Base-by-base conservation (phyloP, 2,113 vertebrate species). In the Vidua macroura region DNA sequence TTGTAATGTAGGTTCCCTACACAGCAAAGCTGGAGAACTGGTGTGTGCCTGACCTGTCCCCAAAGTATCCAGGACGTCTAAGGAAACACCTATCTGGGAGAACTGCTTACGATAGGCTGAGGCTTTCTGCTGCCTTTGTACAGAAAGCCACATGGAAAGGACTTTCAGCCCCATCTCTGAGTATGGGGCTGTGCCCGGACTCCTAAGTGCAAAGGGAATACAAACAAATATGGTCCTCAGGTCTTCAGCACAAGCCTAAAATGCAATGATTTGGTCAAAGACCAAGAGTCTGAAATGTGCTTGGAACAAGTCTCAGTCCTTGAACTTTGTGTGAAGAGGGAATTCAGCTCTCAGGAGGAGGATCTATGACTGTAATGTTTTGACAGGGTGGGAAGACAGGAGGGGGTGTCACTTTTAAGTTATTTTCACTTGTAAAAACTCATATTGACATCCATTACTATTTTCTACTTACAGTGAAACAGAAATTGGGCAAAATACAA, bases 281-380 rank as follows among this genome's bases (percentile, higher is more conserved):
- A 96, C 94, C 88, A 97, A 91, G 83, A 84, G 77, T 79, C 83
- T 87, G 84, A 96, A 95, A 93, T 86, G 95, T 3, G 9, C 44
- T 92, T 95, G 83, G 89, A 93, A 96, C 83, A 69, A 93, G 37
- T 31, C 44, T 89, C 74, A 82, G 80, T 30, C 74, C 77, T 72
- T 72, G 66, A 94, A 79, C 73, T 95, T 84, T 66, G 69, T 6
- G 2, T 89, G 83, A 85, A 93, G 78, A 37, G 66, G 58, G 81
- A 95, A 89, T 93, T 97, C 84, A 92, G 77, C 70, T 91, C 86
- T 91, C 91, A 92, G 91, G 86, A 84, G 74, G 91, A 79, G 81
- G 44, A 82, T 95, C 83, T 81, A 92, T 84, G 77, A 72, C 22
- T 78, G 91, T 72, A 73, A 53, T 93, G 90, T 95, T 96, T 95